Percentiles rank a stretch among this genome's conserved stretches.
Conservation (phyloP, 2,888 invertebrate species). For the Nymphalis c-album region DNA sequence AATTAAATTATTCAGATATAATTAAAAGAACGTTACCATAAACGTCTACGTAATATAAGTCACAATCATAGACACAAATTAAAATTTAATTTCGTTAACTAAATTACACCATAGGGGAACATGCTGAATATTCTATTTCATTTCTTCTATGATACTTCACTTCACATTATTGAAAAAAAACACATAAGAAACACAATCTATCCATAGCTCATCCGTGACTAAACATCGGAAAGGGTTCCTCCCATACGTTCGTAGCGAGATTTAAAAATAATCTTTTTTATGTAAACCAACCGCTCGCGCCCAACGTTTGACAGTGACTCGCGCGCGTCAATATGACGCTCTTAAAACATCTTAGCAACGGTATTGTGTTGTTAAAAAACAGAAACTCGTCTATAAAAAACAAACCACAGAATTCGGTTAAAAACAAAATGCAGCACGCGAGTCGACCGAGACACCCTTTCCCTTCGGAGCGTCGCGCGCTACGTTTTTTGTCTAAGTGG, state of each 20-base stretch:
- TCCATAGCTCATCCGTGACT: constrained; percentile 70
- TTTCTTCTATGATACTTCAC: constrained; percentile 49
- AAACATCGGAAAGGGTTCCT: constrained; percentile 67
- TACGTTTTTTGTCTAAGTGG: constrained; percentile 73
- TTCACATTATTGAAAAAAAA: constrained; percentile 58
- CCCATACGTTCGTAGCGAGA: constrained; percentile 65
- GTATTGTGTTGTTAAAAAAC: constrained; percentile 80
- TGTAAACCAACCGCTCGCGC: constrained; percentile 70
- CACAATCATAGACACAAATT: background rate
- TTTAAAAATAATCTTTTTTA: constrained; percentile 73
- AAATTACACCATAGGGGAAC: constrained; percentile 61
- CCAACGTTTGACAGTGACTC: constrained; percentile 61
- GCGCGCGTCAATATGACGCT: constrained; percentile 72
- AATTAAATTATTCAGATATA: background rate
- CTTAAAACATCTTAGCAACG: constrained; percentile 76
- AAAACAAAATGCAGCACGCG: constrained; percentile 80
- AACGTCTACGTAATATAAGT: background rate
- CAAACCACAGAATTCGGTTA: constrained; percentile 77
- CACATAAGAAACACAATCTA: constrained; percentile 54
- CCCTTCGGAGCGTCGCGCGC: constrained; percentile 80
- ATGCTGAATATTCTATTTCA: constrained; percentile 46
- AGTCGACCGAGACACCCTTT: constrained; percentile 73
- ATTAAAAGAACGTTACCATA: background rate
- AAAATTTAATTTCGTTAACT: constrained; percentile 4
- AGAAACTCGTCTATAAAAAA: constrained; percentile 76